Conservation (phyloP, 2,113 vertebrate species). For the Ceyx melanurus region DNA sequence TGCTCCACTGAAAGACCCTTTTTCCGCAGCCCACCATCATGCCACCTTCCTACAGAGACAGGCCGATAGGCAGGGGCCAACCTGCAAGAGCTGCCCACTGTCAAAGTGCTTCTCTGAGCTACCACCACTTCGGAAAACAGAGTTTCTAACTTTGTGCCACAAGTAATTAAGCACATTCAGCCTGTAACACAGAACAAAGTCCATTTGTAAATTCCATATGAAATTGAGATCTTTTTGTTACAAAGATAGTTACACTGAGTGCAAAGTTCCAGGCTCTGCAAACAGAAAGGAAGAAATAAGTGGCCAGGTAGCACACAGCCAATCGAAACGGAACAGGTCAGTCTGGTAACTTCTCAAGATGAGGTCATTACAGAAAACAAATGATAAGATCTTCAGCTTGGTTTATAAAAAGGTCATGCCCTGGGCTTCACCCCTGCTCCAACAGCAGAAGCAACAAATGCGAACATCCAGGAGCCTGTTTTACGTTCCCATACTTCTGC, state of each 20-base stretch:
- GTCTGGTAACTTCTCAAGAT: neutral
- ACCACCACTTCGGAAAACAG: neutral
- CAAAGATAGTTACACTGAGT: neutral
- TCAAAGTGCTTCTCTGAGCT: neutral
- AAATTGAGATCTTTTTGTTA: neutral
- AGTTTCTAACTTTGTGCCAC: neutral
- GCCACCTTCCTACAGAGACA: neutral
- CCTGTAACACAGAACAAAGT: neutral
- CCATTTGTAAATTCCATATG: neutral
- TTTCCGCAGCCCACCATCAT: rapidly evolving
- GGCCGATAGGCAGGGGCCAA: rapidly evolving
- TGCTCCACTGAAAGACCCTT: neutral
- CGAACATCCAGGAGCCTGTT: neutral
- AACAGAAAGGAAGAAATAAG: neutral
- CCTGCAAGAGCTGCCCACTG: neutral
- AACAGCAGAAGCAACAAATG: neutral
- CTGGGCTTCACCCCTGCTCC: neutral
- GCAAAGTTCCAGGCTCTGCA: neutral
- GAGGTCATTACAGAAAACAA: neutral
- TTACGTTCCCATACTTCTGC: neutral
- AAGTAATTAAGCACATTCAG: neutral
- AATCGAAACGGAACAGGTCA: slow-evolving; percentile 19
- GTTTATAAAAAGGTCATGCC: neutral
- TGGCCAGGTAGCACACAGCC: neutral
- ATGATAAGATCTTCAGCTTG: neutral